Base-by-base conservation (phyloP, 2,888 invertebrate species). In the Epinotia ramella region DNA sequence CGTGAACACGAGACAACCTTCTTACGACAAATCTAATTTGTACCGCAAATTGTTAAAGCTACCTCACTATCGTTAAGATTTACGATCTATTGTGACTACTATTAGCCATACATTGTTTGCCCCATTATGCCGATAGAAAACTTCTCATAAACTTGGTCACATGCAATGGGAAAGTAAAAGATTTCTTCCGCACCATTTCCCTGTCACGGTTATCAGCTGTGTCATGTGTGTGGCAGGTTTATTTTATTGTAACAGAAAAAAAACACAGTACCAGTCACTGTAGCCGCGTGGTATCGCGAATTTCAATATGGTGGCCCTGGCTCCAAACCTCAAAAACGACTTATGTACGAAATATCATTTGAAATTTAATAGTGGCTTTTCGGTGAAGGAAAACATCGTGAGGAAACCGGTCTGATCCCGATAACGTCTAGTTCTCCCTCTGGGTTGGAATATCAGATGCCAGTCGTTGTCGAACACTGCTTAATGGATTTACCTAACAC, bases 121-220 rank as follows among this genome's bases (percentile, higher is more conserved):
- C 68, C 71, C 40, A 28, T 28, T 53, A 49, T 63, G 57, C 64
- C 20, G 33, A 72, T 76, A 76, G 76, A 76, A 76, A 76, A 76
- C 71, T 65, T 75, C 69, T 66, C 64, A 75, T 33, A 65, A 69
- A 24, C 5, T 53, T 67, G 28, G 63, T 46, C 56, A 56, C 71
- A 63, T 67, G 20, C 44, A 71, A 28, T 72, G 71, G 62, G 76
- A 76, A 72, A 67, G 67, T 76, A 76, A 76, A 65, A 72, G 67
- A 76, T 72, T 76, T 76, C 76, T 67, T 72, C 72, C 76, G 76
- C 66, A 56, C 71, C 67, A 76, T 72, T 76, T 76, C 76, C 66
- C 67, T 72, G 40, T 65, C 40, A n/a, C 6, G 40, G 33, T 40
- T 46, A 49, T 44, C 56, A 73, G 56, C 64, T 57, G 20, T 49